Evolutionary conservation across 2,113 vertebrate species (phyloP).

Genomic region (Ornithorhynchus anatinus): DNA sequence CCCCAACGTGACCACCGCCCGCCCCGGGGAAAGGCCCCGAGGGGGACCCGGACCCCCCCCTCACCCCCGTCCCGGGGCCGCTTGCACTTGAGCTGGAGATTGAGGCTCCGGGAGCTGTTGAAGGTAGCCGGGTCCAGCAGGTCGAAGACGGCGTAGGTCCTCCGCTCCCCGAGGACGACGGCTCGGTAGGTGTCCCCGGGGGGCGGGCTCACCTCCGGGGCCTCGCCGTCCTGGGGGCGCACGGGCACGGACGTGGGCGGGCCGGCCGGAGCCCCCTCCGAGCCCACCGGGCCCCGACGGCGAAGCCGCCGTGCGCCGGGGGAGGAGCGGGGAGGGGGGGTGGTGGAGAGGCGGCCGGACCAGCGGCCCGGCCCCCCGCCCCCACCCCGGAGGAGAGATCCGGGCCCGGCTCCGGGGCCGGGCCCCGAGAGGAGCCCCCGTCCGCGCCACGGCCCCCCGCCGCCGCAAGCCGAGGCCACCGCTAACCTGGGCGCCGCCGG

Average conservation of each 20-base stretch:
- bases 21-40: neutral
- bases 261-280: neutral
- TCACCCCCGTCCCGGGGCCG: slow-evolving; percentile 76
- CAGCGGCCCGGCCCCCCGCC: too few relatives aligned
- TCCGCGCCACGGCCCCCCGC: too few relatives aligned
- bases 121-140: slow-evolving; percentile 79
- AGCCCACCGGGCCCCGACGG: neutral
- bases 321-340: too few relatives aligned
- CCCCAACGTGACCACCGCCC: neutral
- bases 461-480: too few relatives aligned
- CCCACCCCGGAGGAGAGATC: too few relatives aligned
- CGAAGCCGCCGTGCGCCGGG: too few relatives aligned
- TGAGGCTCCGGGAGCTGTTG: slow-evolving; percentile 84
- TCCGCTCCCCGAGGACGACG: slow-evolving; percentile 83
- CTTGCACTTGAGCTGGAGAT: slow-evolving; percentile 90
- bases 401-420: too few relatives aligned
- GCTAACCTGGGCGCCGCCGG: slow-evolving; percentile 83
- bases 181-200: slow-evolving; percentile 75
- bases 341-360: neutral
- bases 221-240: slow-evolving; percentile 78
- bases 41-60: neutral
- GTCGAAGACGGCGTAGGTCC: slow-evolving; percentile 89
- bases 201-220: slow-evolving; percentile 85
- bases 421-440: too few relatives aligned
- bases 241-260: slow-evolving; percentile 1